phyloP scores from a whole-genome alignment of 2,888 invertebrate species.

The Leptarthrus brevirostris region DNA sequence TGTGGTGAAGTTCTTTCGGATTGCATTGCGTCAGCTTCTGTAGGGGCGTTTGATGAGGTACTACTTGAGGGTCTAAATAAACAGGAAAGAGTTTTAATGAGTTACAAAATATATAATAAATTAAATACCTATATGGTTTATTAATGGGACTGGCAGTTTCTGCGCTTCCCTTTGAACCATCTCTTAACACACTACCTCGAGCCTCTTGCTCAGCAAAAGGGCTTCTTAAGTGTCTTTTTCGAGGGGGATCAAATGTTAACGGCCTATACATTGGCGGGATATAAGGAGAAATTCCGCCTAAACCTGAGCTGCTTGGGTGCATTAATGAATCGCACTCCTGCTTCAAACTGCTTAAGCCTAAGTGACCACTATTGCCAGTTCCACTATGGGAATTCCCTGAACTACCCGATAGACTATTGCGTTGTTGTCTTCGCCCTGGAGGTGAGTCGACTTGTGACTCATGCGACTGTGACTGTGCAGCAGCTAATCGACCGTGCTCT shows the following conservation, averaged over 20 bases:
- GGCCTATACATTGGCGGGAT: constrained; percentile 67
- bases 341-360: constrained; percentile 63
- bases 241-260: constrained; percentile 66
- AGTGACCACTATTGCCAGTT: constrained; percentile 62
- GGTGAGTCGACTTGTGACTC: constrained; percentile 67
- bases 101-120: background rate
- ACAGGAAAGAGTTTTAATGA: background rate
- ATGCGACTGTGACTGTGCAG: constrained; percentile 66
- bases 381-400: constrained; percentile 58
- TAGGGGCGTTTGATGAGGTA: constrained; percentile 67
- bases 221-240: constrained; percentile 72
- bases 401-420: constrained; percentile 62
- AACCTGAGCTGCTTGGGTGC: constrained; percentile 64
- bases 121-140: constrained; percentile 61
- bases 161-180: constrained; percentile 68
- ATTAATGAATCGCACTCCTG: constrained; percentile 67
- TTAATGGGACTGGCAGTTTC: constrained; percentile 68
- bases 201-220: constrained; percentile 68
- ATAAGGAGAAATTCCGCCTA: constrained; percentile 65
- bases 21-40: constrained; percentile 68
- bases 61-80: constrained; percentile 64
- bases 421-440: constrained; percentile 65
- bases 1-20: constrained; percentile 67
- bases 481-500: constrained; percentile 72
- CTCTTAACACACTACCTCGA: constrained; percentile 76